phyloP scores from a whole-genome alignment of 1,140 invertebrate genomes.

The Drosophila ogumai region DNA sequence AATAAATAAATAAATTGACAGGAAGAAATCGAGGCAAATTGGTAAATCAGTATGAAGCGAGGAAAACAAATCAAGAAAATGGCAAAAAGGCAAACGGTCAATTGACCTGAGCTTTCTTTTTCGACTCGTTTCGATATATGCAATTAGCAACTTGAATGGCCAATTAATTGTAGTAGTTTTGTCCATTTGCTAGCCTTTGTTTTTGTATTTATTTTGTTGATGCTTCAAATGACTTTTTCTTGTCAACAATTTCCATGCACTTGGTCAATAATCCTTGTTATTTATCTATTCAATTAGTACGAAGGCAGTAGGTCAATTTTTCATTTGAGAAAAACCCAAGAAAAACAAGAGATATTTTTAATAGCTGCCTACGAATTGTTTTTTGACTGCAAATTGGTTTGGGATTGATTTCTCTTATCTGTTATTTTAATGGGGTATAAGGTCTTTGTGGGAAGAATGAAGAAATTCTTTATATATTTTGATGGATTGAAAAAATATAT shows the following conservation, averaged over 20 bases:
- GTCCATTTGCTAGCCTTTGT: conserved; percentile 6
- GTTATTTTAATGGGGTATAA: neutral
- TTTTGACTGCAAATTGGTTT: neutral
- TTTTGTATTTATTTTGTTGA: conserved; percentile 18
- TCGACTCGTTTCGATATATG: conserved; percentile 41
- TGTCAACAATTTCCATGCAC: conserved; percentile 32
- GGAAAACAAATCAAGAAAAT: conserved; percentile 57
- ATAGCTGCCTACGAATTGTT: neutral
- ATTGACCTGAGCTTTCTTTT: conserved; percentile 36
- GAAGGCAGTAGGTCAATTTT: conserved; percentile 15
- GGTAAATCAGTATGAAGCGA: conserved; percentile 28
- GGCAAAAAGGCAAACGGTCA: conserved; percentile 26
- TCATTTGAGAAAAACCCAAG: neutral
- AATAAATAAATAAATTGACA: conserved; percentile 58
- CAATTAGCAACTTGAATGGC: conserved; percentile 71
- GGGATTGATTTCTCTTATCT: neutral
- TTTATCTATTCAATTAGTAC: conserved; percentile 49
- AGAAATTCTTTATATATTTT: too few relatives aligned
- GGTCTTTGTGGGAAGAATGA: neutral
- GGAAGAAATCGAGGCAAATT: conserved; percentile 15
- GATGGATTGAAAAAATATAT: neutral
- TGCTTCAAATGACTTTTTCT: conserved; percentile 6
- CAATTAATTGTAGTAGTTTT: conserved; percentile 62
- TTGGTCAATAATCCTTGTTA: conserved; percentile 35
- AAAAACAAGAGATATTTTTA: conserved; percentile 1